phyloP scores from a whole-genome alignment of 37 sponge, comb jelly and placozoan species.

The Diacarnus erythraeanus region DNA sequence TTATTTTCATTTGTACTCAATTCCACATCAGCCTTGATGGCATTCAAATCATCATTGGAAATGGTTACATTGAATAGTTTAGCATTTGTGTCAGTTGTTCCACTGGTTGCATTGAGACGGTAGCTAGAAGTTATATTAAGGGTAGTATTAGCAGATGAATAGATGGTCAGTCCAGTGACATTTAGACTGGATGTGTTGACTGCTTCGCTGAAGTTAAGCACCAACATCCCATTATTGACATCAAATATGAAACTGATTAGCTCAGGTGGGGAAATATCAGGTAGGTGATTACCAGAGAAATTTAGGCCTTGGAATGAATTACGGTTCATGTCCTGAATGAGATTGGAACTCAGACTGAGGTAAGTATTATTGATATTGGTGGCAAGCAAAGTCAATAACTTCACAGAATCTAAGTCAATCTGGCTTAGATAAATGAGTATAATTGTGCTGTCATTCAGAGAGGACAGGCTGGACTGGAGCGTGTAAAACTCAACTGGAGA shows the following conservation, averaged over 20 bases:
- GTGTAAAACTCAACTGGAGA: conserved; percentile 38
- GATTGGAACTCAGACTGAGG: conserved; percentile 20
- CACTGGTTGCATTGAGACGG: conserved; percentile 30
- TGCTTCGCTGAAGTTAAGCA: conserved; percentile 70
- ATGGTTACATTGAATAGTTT: conserved; percentile 60
- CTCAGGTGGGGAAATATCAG: conserved; percentile 65
- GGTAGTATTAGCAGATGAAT: conserved; percentile 17
- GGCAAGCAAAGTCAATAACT: conserved; percentile 54
- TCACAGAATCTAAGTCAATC: conserved; percentile 65
- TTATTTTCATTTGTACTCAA: conserved; percentile 52
- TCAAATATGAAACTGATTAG: conserved; percentile 63
- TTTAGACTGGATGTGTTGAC: conserved; percentile 60
- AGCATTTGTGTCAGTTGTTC: conserved; percentile 29
- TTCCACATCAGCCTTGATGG: conserved; percentile 56
- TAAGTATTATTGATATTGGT: conserved; percentile 56
- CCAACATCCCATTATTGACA: conserved; percentile 56
- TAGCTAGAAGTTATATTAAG: conserved; percentile 28
- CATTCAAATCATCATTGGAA: conserved; percentile 69
- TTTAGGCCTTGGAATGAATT: conserved; percentile 16
- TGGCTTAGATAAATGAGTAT: conserved; percentile 46
- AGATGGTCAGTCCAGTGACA: conserved; percentile 46
- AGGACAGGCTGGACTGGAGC: conserved; percentile 44
- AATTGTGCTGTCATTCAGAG: conserved; percentile 43
- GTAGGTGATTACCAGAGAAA: conserved; percentile 15
- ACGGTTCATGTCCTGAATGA: conserved; percentile 67